phyloP scores from a whole-genome alignment of 2,888 invertebrate species.

The Amblyjoppa proteus region DNA sequence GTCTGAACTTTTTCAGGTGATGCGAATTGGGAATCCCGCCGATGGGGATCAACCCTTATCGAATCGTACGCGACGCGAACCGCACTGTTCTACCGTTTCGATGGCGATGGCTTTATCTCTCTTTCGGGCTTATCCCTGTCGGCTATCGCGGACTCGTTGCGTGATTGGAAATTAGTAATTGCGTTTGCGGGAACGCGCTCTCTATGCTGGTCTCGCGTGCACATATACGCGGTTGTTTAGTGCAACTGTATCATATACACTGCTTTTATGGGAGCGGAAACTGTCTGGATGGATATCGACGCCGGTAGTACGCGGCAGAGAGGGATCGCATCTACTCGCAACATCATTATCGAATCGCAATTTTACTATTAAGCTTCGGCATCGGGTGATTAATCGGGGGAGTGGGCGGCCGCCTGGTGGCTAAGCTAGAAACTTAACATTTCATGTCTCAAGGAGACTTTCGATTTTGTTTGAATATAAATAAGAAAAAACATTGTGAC shows the following conservation, averaged over 20 bases:
- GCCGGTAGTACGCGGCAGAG: neutral
- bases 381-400: no score
- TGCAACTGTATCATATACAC: neutral
- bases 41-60: constrained; percentile 43
- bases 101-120: constrained; percentile 16
- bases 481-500: neutral
- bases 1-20: constrained; percentile 18
- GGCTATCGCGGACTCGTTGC: constrained; percentile 31
- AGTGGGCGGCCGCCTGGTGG: no score
- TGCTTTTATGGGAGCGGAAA: neutral
- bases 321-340: neutral
- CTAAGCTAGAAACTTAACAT: no score
- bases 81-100: constrained; percentile 5
- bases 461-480: neutral
- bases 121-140: constrained; percentile 8
- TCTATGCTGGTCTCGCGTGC: neutral
- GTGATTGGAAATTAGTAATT: constrained; percentile 44
- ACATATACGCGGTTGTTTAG: neutral
- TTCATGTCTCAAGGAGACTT: no score
- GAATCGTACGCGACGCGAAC: constrained; percentile 10
- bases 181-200: constrained; percentile 22
- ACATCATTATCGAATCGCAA: neutral
- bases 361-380: neutral
- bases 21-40: constrained; percentile 18
- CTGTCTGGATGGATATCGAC: neutral